Base-by-base conservation (phyloP, 2,797 vertebrate species). In the Helarctos malayanus region DNA sequence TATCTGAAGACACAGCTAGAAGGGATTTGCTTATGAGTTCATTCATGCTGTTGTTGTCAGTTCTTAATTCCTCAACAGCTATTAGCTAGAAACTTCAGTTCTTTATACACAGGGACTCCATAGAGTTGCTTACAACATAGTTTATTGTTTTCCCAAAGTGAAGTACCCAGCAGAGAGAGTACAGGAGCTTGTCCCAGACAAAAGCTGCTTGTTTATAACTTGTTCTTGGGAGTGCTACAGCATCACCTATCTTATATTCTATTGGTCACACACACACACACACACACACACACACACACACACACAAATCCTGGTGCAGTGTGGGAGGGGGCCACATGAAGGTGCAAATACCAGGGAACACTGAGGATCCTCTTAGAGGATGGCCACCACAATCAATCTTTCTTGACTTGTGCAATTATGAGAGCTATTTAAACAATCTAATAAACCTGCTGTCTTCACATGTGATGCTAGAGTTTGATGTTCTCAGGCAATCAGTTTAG, bases 231-330 rank as follows among this genome's bases (percentile, higher is more conserved):
- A 41, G 23, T 47, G 25, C 23, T 23, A 59, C 52, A 29, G 21
- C 35, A 41, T 59, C 7, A 16, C 10, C 63, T 68, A 59, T 38
- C 32, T 65, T 7, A 12, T 59, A n/a, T 85, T 54, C 29, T 61
- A 14, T 16, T 35, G 10, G 27, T 78, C 32, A 38, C 10, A 29
- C 1, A 13, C 41, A 41, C 41, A 41, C 41, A 41, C 41, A 13
- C 32, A 38, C 10, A 29, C 1, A 29, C 1, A 13, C 32, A 38
- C 10, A 29, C 1, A 13, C 32, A 38, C 10, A 29, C 1, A 13
- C 32, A 38, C 10, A 29, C 1, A 13, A 80, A 19, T 3, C 9
- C 35, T 54, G 9, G 29, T 27, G 9, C 41, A 29, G 1, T 25
- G 2, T 18, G 27, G 32, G 41, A 94, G 49, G 12, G 6, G 23